Conservation (phyloP, 2,888 invertebrate genomes). For the Clivina fossor region DNA sequence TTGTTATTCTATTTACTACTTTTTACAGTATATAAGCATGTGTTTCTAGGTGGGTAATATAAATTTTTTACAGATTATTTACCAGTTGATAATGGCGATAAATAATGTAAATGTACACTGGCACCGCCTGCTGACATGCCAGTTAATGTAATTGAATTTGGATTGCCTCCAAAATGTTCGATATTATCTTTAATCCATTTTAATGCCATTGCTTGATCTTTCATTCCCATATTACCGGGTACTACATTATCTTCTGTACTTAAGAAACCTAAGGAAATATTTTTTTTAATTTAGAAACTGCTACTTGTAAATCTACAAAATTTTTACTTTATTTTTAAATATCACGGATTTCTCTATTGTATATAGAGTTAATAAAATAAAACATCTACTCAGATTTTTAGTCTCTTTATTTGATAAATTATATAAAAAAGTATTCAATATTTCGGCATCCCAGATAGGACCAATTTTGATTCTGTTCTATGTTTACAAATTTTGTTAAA, state of each 20-base stretch:
- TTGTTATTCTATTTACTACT: no score
- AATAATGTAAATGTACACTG: slow-evolving; percentile 69
- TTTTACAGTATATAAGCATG: no score
- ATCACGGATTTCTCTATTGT: no score
- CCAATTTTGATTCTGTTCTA: no score
- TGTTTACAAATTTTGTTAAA: no score
- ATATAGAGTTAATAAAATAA: no score
- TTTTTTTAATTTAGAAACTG: slow-evolving; percentile 19
- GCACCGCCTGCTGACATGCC: slow-evolving; percentile 72
- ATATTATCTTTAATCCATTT: slow-evolving; percentile 69
- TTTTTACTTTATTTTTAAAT: no score
- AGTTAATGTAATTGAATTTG: slow-evolving; percentile 63
- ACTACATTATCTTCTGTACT: slow-evolving; percentile 67
- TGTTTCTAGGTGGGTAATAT: no score
- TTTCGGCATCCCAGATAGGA: no score
- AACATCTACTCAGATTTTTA: no score
- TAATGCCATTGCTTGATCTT: slow-evolving; percentile 67
- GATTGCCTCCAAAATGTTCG: slow-evolving; percentile 67
- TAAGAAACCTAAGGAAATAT: slow-evolving; percentile 60
- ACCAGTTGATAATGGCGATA: slow-evolving; percentile 59
- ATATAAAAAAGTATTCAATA: no score
- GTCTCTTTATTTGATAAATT: no score
- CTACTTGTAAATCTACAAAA: neutral
- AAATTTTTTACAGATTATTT: neutral
- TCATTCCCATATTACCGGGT: slow-evolving; percentile 69